These are phyloP conservation scores for Calycopis cecrops DNA, from an alignment of 1,140 invertebrate species.

Conservation along the genomic window DNA sequence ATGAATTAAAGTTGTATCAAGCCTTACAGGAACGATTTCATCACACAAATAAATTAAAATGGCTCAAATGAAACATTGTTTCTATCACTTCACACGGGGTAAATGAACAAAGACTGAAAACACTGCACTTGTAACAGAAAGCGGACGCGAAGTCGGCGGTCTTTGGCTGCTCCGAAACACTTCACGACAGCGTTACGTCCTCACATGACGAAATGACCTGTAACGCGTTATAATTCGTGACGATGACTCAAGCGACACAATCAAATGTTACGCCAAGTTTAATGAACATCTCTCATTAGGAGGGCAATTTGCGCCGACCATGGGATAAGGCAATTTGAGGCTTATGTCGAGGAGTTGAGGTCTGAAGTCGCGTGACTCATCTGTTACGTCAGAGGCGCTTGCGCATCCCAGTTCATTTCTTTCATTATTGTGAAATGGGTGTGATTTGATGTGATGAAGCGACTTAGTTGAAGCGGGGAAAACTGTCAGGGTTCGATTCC, in stretches of 20 bases:
- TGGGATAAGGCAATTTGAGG: conserved; percentile 5
- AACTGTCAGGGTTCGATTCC: no score
- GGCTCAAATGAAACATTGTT: no score
- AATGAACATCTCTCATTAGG: conserved; percentile 17
- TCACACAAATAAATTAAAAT: no score
- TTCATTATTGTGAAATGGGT: conserved; percentile 8
- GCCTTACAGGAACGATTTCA: no score
- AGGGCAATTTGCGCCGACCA: conserved; percentile 26
- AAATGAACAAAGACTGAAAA: no score
- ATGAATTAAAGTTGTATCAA: no score
- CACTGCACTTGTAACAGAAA: no score
- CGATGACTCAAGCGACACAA: not conserved
- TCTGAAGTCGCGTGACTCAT: conserved; percentile 4
- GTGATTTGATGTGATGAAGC: conserved; percentile 10
- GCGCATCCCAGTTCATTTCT: not conserved
- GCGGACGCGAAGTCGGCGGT: no score
- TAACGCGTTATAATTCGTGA: conserved; percentile 4
- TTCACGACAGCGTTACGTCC: no score
- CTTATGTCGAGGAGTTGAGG: conserved; percentile 11
- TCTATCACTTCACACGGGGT: no score
- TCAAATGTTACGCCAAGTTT: conserved; percentile 1
- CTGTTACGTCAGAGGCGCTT: not conserved
- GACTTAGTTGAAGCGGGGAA: no score
- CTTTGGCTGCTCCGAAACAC: no score
- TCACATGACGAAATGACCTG: not conserved